phyloP scores from a whole-genome alignment of 1,140 invertebrate genomes.

The Orius insidiosus region DNA sequence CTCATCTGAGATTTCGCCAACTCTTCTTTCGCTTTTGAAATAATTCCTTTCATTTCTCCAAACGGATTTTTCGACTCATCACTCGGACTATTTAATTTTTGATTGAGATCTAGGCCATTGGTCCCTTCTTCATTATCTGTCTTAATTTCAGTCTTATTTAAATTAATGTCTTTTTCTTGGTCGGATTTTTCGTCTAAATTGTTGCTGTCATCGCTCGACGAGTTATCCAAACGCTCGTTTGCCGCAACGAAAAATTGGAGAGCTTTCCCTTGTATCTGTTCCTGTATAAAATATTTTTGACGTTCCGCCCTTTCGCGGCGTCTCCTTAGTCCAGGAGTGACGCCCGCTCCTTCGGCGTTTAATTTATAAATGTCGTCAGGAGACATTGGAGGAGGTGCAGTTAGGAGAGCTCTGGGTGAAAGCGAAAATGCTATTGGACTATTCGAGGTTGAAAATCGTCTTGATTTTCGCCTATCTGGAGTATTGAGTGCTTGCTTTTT shows the following conservation, averaged over 20 bases:
- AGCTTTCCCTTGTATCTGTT: conserved; percentile 36
- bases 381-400: conserved; percentile 1
- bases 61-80: conserved; percentile 34
- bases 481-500: conserved; percentile 43
- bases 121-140: conserved; percentile 32
- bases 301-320: conserved; percentile 58
- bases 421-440: conserved; percentile 28
- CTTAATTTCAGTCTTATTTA: neutral
- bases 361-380: neutral
- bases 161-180: too few relatives aligned
- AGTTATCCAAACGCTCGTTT: conserved; percentile 6
- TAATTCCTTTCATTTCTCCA: conserved; percentile 73
- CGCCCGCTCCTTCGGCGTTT: conserved; percentile 31
- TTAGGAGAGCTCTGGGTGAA: conserved; percentile 9
- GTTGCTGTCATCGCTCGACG: conserved; percentile 17
- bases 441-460: conserved; percentile 50
- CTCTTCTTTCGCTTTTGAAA: conserved; percentile 77
- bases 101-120: conserved; percentile 45
- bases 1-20: conserved; percentile 23
- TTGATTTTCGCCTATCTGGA: conserved; percentile 52
- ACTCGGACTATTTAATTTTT: conserved; percentile 48
- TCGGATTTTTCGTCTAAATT: neutral
- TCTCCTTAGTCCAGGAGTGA: conserved; percentile 54
- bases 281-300: conserved; percentile 60
- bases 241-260: neutral